Evolutionary conservation across 2,113 vertebrate genomes (phyloP), one percentile per base, ranked within the genome.

Genomic region (Scortum barcoo): DNA sequence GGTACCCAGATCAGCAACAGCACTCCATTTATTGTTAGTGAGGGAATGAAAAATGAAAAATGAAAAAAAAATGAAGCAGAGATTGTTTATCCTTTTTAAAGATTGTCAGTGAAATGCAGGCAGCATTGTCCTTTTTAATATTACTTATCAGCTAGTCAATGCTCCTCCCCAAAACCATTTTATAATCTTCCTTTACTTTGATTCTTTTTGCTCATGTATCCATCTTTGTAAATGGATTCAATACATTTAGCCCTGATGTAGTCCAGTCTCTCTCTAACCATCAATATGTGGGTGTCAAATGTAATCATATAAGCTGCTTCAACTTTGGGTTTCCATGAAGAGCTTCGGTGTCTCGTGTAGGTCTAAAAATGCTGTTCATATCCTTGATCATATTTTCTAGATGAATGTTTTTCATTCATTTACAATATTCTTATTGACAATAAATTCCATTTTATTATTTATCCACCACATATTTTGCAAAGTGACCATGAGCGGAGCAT

Each of bases 271-370:
- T 65, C 22, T 60, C 33, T 51, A 30, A 24, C n/a, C 13, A 30
- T 9, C 62, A 28, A 1, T 40, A 28, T 28, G 36, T 40, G 38
- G 6, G 22, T 24, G 6, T 42, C 2, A 0, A n/a, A 0, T 20
- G 8, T n/a, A n/a, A n/a, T 24, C 36, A 28, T 3, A 16, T n/a
- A 3, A 33, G 48, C 58, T 62, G 65, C 38, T 44, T 53, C 3
- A n/a, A 63, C 10, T 72, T 24, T 72, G 24, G 7, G 17, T 72
- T 67, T 78, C 9, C 13, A 8, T 83, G 38, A 76, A 56, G 14
- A 68, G n/a, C 7, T 82, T 66, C 20, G 54, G 22, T 33, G 14
- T 33, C 16, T 22, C 19, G 28, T 53, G 26, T 36, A 36, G 7
- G 28, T 54, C 14, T 44, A 5, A 24, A 14, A 24, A 14, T 56